Evolutionary conservation across 2,797 vertebrate species (phyloP), one percentile per base, ranked within the genome.

Genomic region (Amblyraja radiata): DNA sequence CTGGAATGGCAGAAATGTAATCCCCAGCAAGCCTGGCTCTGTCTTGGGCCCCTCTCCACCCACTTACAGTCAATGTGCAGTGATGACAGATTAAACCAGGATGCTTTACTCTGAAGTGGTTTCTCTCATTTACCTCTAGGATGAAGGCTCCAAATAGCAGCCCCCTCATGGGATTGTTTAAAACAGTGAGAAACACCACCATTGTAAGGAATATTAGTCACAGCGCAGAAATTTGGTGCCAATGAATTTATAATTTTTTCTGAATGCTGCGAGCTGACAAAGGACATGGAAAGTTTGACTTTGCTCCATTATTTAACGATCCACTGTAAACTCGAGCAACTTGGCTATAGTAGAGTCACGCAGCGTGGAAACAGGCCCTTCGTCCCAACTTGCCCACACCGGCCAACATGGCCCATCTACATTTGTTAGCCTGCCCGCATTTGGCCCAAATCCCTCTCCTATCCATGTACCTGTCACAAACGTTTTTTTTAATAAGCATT

Each of bases 71-170:
- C 90, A 91, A 91, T 91, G 68, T 91, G 90, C 32, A 28, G 68
- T 16, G 90, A 74, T 91, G 90, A 91, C 90, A 91, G 90, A 91
- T 91, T 73, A 46, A 91, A 91, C 36, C 90, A 91, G 90, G 90
- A 91, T 91, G 90, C 68, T 91, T 91, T 91, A 91, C 68, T 74
- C 68, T 91, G 90, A 91, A 91, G 90, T 91, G 68, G 90, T 68
- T 74, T 54, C 68, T 28, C 68, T 74, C 10, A 73, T 74, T 91
- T 91, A 74, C 90, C 18, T 54, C 32, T 18, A 74, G 90, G 90
- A 91, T 91, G 91, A 23, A 74, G 36, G 32, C 68, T 90, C 88
- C 9, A 74, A 91, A 39, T 54, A 46, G 23, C 68, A 28, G 68
- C 36, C 90, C 76, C 68, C 10, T 74, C 90, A 39, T 14, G 68